phyloP scores from a whole-genome alignment of 2,113 vertebrate species.

The Oplegnathus fasciatus region DNA sequence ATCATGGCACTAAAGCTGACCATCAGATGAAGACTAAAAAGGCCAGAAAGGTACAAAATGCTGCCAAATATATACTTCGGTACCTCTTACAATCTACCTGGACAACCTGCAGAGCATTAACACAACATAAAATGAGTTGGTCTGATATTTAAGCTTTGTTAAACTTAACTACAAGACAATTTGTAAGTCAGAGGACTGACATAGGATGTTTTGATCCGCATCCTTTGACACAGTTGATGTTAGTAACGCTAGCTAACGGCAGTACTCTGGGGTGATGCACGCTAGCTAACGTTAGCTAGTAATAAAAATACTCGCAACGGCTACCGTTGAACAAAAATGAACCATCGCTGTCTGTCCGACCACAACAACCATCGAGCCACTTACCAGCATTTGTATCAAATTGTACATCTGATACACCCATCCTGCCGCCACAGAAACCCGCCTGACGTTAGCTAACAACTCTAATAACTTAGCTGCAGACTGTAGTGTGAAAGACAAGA shows the following conservation, averaged over 20 bases:
- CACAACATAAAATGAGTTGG: neutral
- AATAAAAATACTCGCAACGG: neutral
- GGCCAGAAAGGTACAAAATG: neutral
- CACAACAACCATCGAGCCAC: slow-evolving; percentile 1
- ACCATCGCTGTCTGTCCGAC: neutral
- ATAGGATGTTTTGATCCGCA: slow-evolving; percentile 21
- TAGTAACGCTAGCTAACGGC: slow-evolving; percentile 8
- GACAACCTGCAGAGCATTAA: neutral
- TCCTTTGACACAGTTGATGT: neutral
- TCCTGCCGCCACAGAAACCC: slow-evolving; percentile 41
- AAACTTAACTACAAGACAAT: neutral
- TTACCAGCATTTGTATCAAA: slow-evolving; percentile 76
- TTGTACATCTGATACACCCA: slow-evolving; percentile 82
- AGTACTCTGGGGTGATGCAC: neutral
- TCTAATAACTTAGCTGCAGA: slow-evolving; percentile 4
- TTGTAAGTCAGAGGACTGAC: neutral
- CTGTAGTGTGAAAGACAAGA: neutral
- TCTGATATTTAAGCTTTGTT: neutral
- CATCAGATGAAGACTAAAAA: neutral
- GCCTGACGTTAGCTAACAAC: slow-evolving; percentile 35
- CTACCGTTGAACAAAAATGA: neutral
- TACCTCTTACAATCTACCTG: neutral
- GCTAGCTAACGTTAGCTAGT: slow-evolving; percentile 29
- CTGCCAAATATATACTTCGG: neutral
- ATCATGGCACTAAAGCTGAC: neutral